Evolutionary conservation across 2,797 vertebrate species (phyloP).

Genomic region (Tokudaia muenninki): DNA sequence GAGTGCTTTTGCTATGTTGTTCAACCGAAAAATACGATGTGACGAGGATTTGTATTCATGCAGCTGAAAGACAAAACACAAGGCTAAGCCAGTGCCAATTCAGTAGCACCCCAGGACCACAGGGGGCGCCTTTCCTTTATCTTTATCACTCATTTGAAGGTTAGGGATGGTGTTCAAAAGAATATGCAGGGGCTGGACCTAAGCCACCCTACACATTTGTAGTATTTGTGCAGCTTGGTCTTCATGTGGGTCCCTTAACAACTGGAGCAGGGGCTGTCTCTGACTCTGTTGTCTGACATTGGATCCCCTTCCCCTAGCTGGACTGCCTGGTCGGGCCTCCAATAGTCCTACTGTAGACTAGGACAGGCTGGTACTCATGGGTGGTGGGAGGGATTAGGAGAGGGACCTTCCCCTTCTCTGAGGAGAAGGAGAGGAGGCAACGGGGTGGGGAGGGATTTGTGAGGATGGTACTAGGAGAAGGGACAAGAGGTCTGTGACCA

Average conservation of each 20-base stretch:
- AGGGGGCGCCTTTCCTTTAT: background rate
- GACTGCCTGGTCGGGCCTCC: background rate
- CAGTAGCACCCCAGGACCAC: fast-evolving
- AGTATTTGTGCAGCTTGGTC: background rate
- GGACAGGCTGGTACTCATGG: background rate
- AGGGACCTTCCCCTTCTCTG: background rate
- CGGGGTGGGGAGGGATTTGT: no score
- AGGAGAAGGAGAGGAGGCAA: background rate
- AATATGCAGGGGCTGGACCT: background rate
- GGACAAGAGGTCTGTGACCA: background rate
- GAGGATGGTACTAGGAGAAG: background rate
- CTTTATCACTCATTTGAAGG: background rate
- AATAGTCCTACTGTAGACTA: background rate
- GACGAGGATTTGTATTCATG: constrained; percentile 96
- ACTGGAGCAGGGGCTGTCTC: background rate
- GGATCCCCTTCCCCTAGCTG: background rate
- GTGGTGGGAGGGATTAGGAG: no score
- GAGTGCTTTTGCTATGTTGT: constrained; percentile 98
- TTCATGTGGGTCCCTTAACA: background rate
- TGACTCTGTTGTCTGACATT: background rate
- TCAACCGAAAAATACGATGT: constrained; percentile 97
- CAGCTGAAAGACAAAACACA: constrained; percentile 88
- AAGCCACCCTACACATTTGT: background rate
- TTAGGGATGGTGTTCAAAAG: background rate
- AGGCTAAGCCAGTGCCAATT: background rate